phyloP scores from a whole-genome alignment of 2,797 vertebrate species.

The Myotis vivesi region DNA sequence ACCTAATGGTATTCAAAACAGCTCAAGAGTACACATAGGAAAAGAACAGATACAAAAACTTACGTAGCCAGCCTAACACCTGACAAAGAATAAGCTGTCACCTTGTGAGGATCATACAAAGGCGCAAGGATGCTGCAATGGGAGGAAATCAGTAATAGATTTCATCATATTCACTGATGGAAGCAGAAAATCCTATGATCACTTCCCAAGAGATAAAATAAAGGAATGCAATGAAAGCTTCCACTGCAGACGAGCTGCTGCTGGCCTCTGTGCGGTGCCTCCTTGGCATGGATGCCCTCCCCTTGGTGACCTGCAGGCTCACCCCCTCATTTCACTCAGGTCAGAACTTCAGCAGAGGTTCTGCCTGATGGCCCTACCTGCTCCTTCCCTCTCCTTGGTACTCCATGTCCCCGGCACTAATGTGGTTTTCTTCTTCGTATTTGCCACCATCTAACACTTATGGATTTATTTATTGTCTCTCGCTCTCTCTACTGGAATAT shows the following conservation, averaged over 20 bases:
- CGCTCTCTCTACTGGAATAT: not conserved
- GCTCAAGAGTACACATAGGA: not conserved
- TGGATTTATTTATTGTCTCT: not conserved
- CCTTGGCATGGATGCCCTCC: not conserved
- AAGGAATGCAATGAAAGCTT: not conserved
- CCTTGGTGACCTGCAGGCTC: not conserved
- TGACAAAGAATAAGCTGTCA: not conserved
- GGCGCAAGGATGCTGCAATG: not conserved
- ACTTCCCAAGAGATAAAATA: not conserved
- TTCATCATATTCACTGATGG: not conserved
- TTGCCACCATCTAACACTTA: not conserved
- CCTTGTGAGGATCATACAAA: not conserved
- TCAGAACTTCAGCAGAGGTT: not conserved
- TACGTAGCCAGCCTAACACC: not conserved
- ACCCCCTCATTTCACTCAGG: not conserved
- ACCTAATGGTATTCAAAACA: not conserved
- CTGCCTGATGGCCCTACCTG: not conserved
- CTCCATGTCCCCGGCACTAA: not conserved
- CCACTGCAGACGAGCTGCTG: not conserved
- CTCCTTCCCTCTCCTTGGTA: not conserved
- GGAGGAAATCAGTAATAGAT: not conserved
- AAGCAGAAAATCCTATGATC: not conserved
- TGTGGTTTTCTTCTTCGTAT: slow-evolving; percentile 9
- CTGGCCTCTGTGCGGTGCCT: not conserved
- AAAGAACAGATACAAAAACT: not conserved